Evolutionary conservation across 2,797 vertebrate genomes (phyloP).

Genomic region (Gymnodraco acuticeps): DNA sequence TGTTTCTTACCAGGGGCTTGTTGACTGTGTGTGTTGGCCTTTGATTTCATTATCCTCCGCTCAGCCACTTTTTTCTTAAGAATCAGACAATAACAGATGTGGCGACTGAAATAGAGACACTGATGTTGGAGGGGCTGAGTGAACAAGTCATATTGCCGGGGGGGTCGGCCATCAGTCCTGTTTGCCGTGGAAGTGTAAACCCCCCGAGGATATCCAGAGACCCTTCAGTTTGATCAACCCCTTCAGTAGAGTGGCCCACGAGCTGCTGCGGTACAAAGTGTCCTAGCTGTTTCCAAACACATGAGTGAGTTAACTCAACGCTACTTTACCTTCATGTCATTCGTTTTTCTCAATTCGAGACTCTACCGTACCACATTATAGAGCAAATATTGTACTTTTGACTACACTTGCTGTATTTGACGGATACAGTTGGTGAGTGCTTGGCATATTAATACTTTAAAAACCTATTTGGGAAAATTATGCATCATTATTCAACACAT

Average conservation of each 20-base stretch:
- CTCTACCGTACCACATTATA: not conserved
- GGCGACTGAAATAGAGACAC: constrained; percentile 83
- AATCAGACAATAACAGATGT: constrained; percentile 91
- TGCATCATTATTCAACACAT: not conserved
- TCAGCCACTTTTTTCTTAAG: constrained; percentile 87
- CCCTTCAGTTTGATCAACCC: constrained; percentile 67
- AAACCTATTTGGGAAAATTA: not conserved
- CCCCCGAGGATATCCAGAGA: constrained; percentile 65
- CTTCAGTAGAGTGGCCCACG: constrained; percentile 19
- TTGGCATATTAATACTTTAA: not conserved
- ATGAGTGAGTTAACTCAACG: not conserved
- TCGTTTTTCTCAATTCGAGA: not conserved
- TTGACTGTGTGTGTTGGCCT: constrained; percentile 86
- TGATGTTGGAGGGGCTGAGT: constrained; percentile 80
- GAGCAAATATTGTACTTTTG: not conserved
- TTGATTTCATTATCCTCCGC: constrained; percentile 88
- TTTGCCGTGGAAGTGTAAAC: constrained; percentile 74
- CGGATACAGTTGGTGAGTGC: not conserved
- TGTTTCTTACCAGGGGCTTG: constrained; percentile 87
- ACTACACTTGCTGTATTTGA: not conserved
- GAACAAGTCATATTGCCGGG: constrained; percentile 82
- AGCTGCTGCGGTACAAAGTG: constrained; percentile 12
- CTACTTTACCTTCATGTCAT: not conserved
- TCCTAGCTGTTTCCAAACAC: not conserved
- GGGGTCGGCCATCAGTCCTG: constrained; percentile 78